Evolutionary conservation across 2,888 invertebrate genomes (phyloP).

Genomic region (Pristionchus maxplancki): DNA sequence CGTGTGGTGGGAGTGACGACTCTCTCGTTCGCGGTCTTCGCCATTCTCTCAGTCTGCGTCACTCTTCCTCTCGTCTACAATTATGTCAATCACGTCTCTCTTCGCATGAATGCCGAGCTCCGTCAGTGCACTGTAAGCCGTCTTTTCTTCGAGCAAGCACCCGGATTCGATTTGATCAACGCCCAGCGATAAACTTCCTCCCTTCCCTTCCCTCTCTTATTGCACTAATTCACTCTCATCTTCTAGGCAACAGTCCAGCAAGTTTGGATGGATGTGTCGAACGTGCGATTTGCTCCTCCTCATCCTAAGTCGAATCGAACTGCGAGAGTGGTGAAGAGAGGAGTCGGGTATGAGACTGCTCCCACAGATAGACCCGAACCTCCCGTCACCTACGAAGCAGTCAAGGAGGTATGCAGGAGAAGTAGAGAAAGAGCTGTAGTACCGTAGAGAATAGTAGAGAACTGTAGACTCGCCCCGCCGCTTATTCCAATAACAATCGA

Average conservation of each 20-base stretch:
- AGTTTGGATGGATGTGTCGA: constrained; percentile 45
- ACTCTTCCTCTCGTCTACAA: constrained; percentile 48
- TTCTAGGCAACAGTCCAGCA: constrained; percentile 38
- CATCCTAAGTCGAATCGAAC: constrained; percentile 34
- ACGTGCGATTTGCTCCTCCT: not conserved
- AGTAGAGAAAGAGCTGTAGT: not conserved
- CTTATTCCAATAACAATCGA: not conserved
- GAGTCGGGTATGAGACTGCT: constrained; percentile 38
- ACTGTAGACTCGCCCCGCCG: not conserved
- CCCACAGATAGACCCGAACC: constrained; percentile 48
- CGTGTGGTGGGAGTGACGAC: constrained; percentile 50
- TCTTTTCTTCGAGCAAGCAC: not conserved
- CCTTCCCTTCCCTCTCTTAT: not conserved
- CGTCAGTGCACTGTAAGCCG: constrained; percentile 46
- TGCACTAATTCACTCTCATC: not conserved
- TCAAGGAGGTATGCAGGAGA: constrained; percentile 24
- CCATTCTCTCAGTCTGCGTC: constrained; percentile 41
- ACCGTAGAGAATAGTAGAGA: not conserved
- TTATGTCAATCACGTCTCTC: constrained; percentile 42
- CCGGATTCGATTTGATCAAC: constrained; percentile 31
- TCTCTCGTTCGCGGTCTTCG: constrained; percentile 36
- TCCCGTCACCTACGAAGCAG: constrained; percentile 15
- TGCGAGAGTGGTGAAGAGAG: constrained; percentile 10
- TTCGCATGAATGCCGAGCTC: constrained; percentile 23
- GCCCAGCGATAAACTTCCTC: constrained; percentile 19